phyloP scores from a whole-genome alignment of 1,140 invertebrate species.

The Rhynchophorus ferrugineus region DNA sequence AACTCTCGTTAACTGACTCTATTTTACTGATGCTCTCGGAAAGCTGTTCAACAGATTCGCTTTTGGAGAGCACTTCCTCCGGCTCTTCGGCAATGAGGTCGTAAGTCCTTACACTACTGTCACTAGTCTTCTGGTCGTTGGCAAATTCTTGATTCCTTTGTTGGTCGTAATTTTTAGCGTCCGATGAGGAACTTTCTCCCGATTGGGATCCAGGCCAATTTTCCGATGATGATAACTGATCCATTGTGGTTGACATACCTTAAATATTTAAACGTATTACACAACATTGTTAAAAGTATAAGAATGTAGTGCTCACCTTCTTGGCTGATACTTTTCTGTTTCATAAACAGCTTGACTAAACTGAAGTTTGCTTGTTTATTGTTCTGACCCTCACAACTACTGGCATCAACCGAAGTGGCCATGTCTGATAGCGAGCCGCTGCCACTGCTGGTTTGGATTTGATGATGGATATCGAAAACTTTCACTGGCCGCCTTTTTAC shows the following conservation, averaged over 20 bases:
- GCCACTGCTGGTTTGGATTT: slow-evolving; percentile 40
- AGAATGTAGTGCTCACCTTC: slow-evolving; percentile 51
- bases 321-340: slow-evolving; percentile 74
- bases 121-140: slow-evolving; percentile 24
- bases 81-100: slow-evolving; percentile 44
- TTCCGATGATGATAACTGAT: slow-evolving; percentile 53
- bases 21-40: slow-evolving; percentile 43
- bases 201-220: slow-evolving; percentile 44
- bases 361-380: slow-evolving; percentile 62
- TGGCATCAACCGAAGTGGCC: slow-evolving; percentile 45
- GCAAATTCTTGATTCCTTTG: slow-evolving; percentile 21
- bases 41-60: slow-evolving; percentile 45
- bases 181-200: slow-evolving; percentile 39
- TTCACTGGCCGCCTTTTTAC: slow-evolving; percentile 50
- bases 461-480: slow-evolving; percentile 56
- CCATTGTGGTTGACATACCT: slow-evolving; percentile 50
- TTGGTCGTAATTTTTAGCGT: slow-evolving; percentile 23
- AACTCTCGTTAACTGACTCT: slow-evolving; percentile 26
- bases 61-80: slow-evolving; percentile 38
- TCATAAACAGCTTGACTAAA: slow-evolving; percentile 82
- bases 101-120: slow-evolving; percentile 33
- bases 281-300: background rate
- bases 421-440: slow-evolving; percentile 49
- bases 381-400: slow-evolving; percentile 36
- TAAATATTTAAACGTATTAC: no score